phyloP scores from a whole-genome alignment of 2,113 vertebrate genomes.

The Accipiter virgatus region DNA sequence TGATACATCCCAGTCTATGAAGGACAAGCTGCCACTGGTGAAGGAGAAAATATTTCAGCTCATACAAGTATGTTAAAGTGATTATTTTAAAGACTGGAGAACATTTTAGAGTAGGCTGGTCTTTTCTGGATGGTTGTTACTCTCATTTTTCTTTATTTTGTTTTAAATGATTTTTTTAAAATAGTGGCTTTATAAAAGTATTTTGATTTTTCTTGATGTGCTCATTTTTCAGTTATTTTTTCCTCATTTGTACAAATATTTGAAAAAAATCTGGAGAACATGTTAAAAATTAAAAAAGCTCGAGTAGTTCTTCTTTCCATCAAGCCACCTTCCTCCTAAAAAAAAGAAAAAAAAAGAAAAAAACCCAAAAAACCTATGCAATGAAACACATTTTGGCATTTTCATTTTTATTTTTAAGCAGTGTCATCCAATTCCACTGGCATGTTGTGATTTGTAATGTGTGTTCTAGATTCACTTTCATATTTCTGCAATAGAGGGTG shows the following conservation, averaged over 20 bases:
- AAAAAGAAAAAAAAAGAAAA: accelerated
- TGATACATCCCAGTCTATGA: conserved; percentile 84
- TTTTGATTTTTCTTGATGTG: not conserved
- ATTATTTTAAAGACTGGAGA: not conserved
- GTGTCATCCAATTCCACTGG: not conserved
- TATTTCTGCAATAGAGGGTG: not conserved
- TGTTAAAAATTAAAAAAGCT: not conserved
- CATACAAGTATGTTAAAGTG: conserved; percentile 67
- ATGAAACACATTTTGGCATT: not conserved
- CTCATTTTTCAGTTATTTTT: not conserved
- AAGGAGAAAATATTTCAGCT: conserved; percentile 79
- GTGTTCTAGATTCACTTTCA: not conserved
- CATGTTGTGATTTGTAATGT: not conserved
- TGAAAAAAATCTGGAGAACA: not conserved
- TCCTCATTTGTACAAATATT: not conserved
- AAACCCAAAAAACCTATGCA: not conserved
- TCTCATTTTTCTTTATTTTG: not conserved
- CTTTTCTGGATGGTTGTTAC: not conserved
- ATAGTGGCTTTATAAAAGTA: not conserved
- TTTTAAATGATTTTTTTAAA: too few species aligned
- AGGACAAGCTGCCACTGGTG: conserved; percentile 73
- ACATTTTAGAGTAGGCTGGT: not conserved
- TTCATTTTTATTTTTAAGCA: not conserved
- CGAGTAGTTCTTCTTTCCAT: not conserved
- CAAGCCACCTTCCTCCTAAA: not conserved